phyloP scores from a whole-genome alignment of 2,888 invertebrate species.

The Diaperis boleti region DNA sequence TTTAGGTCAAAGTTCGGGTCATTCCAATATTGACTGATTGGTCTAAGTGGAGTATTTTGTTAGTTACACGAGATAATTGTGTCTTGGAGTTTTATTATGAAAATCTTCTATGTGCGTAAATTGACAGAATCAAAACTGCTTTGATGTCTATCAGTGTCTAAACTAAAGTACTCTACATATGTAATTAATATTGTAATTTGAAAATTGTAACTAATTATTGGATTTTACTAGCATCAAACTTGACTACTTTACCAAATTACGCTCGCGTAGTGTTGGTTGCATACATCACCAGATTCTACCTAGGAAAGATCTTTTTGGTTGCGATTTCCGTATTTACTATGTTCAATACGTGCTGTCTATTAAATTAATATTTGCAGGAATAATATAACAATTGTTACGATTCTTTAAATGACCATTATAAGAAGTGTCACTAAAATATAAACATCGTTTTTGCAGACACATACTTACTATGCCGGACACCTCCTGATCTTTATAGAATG shows the following conservation, averaged over 20 bases:
- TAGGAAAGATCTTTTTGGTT: too few species aligned
- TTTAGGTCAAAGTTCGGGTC: constrained; percentile 2
- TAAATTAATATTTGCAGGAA: too few species aligned
- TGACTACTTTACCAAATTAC: not conserved
- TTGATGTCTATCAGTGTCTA: too few species aligned
- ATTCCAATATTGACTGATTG: not conserved
- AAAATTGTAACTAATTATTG: too few species aligned
- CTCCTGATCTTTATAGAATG: constrained; percentile 60
- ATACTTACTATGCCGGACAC: not conserved
- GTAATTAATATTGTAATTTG: not conserved
- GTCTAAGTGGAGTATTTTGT: too few species aligned
- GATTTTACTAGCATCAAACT: too few species aligned
- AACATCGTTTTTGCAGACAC: not conserved
- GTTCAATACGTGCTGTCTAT: too few species aligned
- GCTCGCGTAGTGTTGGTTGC: not conserved
- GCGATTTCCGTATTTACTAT: too few species aligned
- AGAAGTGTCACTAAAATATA: not conserved
- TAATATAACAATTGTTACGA: too few species aligned
- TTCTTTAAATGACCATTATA: not conserved
- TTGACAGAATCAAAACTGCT: not conserved
- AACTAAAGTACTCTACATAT: too few species aligned
- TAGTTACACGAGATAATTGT: too few species aligned
- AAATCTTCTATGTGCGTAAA: not conserved
- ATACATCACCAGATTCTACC: too few species aligned
- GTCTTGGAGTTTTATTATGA: not conserved